Base-by-base conservation (phyloP, 2,113 vertebrate species). In the Opisthocomus hoazin region DNA sequence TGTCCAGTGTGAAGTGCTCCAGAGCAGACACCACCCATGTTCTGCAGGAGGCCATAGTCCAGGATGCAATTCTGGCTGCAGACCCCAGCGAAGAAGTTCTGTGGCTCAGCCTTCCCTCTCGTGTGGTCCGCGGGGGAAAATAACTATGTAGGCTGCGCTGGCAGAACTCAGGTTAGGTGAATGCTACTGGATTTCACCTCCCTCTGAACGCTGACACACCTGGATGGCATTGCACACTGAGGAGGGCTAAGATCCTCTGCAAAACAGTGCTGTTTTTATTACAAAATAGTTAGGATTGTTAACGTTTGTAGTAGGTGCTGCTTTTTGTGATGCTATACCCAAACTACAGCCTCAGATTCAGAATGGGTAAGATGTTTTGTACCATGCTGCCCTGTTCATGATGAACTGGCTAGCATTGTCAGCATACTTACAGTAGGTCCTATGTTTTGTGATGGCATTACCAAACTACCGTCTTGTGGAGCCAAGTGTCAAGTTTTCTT, bases 371-470 rank as follows among this genome's bases (percentile, higher is more conserved):
- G 68, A 20, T 14, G 6, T 41, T 51, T 46, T 61, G 45, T 74
- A 36, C 39, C 26, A 18, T 0, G 0, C 60, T 75, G 43, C 20
- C 8, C 20, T 71, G 19, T 70, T 84, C 17, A 8, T 50, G 23
- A 65, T 50, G 10, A 61, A 50, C 22, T 51, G 20, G 10, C 64
- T 27, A 30, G 63, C 11, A 6, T 12, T 1, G 1, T 58, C 21
- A 21, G 43, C n/a, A 1, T 60, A 11, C 46, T 86, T 70, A 56
- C 13, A n/a, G 11, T 43, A 80, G 43, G 50, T 37, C 57, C 26
- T 83, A 8, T 19, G 63, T 90, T 63, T 82, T 60, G 15, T 69
- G 41, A 27, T 69, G 54, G 19, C 10, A 6, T 57, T 73, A 73
- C 79, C 13, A n/a, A 39, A 48, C 27, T 29, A 46, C 11, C 0